Evolutionary conservation across 2,113 vertebrate species (phyloP).

Genomic region (Lamprotornis superbus): DNA sequence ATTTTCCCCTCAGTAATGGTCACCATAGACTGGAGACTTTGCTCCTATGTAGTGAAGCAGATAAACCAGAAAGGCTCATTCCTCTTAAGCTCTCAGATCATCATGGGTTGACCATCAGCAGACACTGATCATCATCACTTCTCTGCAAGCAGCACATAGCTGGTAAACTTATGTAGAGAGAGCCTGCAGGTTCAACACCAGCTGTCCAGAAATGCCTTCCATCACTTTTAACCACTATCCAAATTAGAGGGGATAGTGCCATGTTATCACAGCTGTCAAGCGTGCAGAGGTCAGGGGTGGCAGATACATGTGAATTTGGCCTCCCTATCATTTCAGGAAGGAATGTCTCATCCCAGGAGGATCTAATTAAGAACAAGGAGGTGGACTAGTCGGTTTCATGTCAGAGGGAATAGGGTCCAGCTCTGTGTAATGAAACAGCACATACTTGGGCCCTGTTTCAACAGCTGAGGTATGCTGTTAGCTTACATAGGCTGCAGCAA

Average conservation of each 20-base stretch:
- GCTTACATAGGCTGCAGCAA: neutral
- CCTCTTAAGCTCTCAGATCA: neutral
- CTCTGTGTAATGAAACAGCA: neutral
- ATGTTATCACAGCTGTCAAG: conserved; percentile 1
- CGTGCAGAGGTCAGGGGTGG: neutral
- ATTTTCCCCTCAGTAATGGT: neutral
- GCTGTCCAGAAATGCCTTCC: neutral
- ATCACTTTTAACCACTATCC: neutral
- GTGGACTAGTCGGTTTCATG: neutral
- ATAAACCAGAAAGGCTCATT: neutral
- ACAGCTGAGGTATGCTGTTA: neutral
- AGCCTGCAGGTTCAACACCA: neutral
- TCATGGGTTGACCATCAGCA: neutral
- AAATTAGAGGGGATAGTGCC: neutral
- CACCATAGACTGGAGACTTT: neutral
- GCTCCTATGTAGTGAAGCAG: neutral
- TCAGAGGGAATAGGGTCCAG: neutral
- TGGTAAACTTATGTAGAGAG: neutral
- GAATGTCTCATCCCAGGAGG: neutral
- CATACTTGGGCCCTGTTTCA: neutral
- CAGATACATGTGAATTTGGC: neutral
- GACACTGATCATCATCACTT: neutral
- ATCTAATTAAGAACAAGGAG: neutral
- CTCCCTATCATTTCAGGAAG: conserved; percentile 4
- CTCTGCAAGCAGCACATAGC: neutral